Evolutionary conservation across 2,888 invertebrate genomes (phyloP).

Genomic region (Galerucella calmariensis): DNA sequence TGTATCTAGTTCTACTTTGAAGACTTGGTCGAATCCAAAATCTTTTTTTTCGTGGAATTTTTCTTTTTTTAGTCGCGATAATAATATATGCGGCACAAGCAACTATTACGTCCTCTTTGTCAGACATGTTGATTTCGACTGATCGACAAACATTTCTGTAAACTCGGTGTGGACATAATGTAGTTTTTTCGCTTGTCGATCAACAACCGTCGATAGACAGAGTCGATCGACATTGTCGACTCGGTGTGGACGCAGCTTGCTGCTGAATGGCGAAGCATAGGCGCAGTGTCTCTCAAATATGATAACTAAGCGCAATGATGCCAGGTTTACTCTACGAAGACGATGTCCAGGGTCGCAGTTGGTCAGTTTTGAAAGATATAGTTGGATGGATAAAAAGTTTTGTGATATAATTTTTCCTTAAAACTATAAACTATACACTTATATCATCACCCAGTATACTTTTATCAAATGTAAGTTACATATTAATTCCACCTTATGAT

Average conservation of each 20-base stretch:
- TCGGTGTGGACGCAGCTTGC: background rate
- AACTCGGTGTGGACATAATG: background rate
- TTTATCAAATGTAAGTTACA: no score
- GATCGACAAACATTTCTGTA: constrained; percentile 28
- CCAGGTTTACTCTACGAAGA: no score
- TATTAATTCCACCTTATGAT: no score
- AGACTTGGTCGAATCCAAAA: constrained; percentile 35
- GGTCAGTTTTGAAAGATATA: no score
- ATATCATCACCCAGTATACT: no score
- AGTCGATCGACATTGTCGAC: background rate
- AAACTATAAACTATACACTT: no score
- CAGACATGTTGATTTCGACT: constrained; percentile 32
- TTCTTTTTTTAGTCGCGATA: constrained; percentile 33
- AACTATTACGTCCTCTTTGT: constrained; percentile 20
- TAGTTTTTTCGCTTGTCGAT: background rate
- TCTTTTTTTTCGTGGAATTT: constrained; percentile 26
- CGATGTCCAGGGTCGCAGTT: no score
- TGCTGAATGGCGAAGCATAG: no score
- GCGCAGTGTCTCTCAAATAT: no score
- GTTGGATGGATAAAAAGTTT: no score
- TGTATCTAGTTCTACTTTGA: constrained; percentile 31
- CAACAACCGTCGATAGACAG: background rate
- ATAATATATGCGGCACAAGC: constrained; percentile 29
- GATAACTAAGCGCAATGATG: no score
- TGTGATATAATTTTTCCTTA: no score